Base-by-base conservation (phyloP, 1,140 invertebrate species). In the Mya arenaria region DNA sequence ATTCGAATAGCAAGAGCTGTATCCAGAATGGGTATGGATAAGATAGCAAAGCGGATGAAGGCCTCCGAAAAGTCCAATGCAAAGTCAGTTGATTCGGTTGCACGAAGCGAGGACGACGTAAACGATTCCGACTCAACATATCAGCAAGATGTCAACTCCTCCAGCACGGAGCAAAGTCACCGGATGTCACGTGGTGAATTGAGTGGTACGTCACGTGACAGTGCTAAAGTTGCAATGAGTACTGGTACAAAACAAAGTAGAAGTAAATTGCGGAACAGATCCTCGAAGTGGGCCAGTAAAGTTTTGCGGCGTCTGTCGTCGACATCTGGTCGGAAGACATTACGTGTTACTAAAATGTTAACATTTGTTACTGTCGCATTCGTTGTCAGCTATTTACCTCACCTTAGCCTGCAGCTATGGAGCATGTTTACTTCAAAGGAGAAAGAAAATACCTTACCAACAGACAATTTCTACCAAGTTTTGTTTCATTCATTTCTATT, bases 341-440 rank as follows among this genome's bases (percentile, higher is more conserved):
- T 80, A 8, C 65, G 77, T 1, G 71, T 80, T 23, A 80, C 77
- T 44, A 80, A 80, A 34, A 80, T 80, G 77, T 80, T 80, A 56
- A 80, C 77, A 4, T 23, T 80, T 19, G 77, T 80, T 0, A 80
- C 77, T 1, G 36, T 80, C 15, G 77, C 66, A 2, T 80, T 80
- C 41, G 55, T 80, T 1, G 34, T 80, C 39, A 80, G 77, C 39
- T 80, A 80, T 25, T 25, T 71, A 4, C 77, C 77, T 1, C 77
- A 80, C 36, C 37, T 80, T 13, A 34, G 48, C 17, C 30, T 80
- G 4, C 58, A 60, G 77, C 32, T 80, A 1, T 80, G 77, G 77
- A 78, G 62, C 19, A 78, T 78, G 74, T 30, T 62, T 39, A 60
- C 56, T 34, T 37, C 15, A 15, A 60, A 44, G 23, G 65, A 34